Base-by-base conservation (phyloP, 2,113 vertebrate genomes). In the Grammomys surdaster region DNA sequence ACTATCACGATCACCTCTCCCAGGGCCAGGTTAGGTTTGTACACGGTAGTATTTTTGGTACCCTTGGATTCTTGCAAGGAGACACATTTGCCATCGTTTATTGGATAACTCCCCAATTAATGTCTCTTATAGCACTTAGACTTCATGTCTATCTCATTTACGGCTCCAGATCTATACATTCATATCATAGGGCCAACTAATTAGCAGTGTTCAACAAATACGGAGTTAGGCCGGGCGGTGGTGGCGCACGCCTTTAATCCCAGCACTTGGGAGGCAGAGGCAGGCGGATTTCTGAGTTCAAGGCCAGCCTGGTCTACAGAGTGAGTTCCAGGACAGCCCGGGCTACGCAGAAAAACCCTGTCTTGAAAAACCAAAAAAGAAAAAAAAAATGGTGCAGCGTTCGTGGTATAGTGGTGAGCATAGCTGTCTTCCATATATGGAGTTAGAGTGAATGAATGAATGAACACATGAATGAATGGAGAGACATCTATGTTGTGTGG, bases 401-500 rank as follows among this genome's bases (percentile, higher is more conserved):
- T 98, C 98, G 98, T 99, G 98, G 98, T 98, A 98, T 98, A 98
- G 98, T 98, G 98, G 98, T 99, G 95, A 98, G 98, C 98, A 98
- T 98, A 98, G 98, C 98, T 98, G 98, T 98, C 98, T 99, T 99
- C 98, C 97, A 97, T 40, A 40, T 40, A 2, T 16, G 73, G 80
- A 58, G 78, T 36, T 22, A n/a, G 76, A 51, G 8, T 31, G 40
- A 81, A 9, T 51, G 46, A 77, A 82, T 36, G 36, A 77, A 80
- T 56, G 76, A 88, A 60, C 14, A 26, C 72, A 70, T 70, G 72
- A 63, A 3, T 65, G 33, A 77, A n/a, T 81, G 51, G 40, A 54
- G 46, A 60, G 33, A 82, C 54, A 43, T 48, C 3, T 67, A 63
- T 31, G n/a, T 54, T 76, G 78, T 89, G 33, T 67, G 77, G 65